These are phyloP conservation scores for Drosophila littoralis DNA, from an alignment of 1,140 invertebrate species.

Conservation along the genomic window DNA sequence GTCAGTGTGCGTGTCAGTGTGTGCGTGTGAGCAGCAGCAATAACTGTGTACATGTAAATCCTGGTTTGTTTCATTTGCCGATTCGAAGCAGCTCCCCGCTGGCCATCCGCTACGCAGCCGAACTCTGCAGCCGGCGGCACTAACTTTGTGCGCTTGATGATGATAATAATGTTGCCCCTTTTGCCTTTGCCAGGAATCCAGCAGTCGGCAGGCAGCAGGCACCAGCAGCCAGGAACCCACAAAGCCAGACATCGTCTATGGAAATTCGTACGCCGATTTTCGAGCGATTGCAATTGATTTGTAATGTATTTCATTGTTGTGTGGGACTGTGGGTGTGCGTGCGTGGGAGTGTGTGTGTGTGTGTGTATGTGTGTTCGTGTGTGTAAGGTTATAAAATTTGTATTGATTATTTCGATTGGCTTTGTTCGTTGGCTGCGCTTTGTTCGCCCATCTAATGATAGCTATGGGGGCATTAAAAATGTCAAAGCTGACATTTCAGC, in stretches of 20 bases:
- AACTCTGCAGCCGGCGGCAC: constrained; percentile 68
- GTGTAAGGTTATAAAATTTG: constrained; percentile 70
- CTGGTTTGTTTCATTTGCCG: constrained; percentile 83
- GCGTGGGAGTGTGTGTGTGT: constrained; percentile 28
- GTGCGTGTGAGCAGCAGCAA: constrained; percentile 50
- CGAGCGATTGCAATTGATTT: constrained; percentile 82
- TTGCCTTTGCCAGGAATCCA: constrained; percentile 53
- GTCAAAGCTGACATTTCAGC: constrained; percentile 60
- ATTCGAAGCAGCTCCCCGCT: constrained; percentile 58
- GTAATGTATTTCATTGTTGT: constrained; percentile 82
- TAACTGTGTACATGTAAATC: constrained; percentile 83
- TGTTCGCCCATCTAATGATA: constrained; percentile 78
- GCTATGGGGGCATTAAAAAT: constrained; percentile 81
- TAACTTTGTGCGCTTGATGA: constrained; percentile 81
- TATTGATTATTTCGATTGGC: constrained; percentile 82
- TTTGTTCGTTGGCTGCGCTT: constrained; percentile 74
- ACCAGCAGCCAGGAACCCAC: constrained; percentile 24
- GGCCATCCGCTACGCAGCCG: constrained; percentile 13
- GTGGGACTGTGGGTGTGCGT: constrained; percentile 12
- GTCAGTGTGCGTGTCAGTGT: not conserved
- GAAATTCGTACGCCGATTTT: constrained; percentile 81
- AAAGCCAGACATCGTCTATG: constrained; percentile 75
- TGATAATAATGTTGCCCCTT: constrained; percentile 80
- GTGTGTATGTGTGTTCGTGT: constrained; percentile 36
- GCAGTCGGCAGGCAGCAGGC: constrained; percentile 8